These are phyloP conservation scores for Cartodere bifasciata DNA, from an alignment of 2,888 invertebrate genomes.

Conservation along the genomic window DNA sequence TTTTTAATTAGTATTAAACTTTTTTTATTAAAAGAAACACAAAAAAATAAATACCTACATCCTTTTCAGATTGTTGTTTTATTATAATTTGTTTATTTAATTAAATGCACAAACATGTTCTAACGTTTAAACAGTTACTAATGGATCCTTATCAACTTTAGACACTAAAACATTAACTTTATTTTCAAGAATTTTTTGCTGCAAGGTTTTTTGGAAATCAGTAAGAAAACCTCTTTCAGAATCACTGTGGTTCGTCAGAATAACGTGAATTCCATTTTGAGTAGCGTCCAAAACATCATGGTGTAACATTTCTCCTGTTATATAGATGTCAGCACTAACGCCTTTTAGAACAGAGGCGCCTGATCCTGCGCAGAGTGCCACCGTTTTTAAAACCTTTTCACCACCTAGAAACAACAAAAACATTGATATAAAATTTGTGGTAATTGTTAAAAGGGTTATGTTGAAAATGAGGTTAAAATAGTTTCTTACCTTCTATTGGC, in stretches of 20 bases:
- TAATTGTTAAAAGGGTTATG: too few relatives aligned
- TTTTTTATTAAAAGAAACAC: too few relatives aligned
- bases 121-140: constrained; percentile 47
- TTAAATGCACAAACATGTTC: not conserved
- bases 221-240: constrained; percentile 81
- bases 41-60: too few relatives aligned
- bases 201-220: constrained; percentile 38
- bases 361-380: constrained; percentile 86
- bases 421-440: too few relatives aligned
- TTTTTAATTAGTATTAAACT: too few relatives aligned
- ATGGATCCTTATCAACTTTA: constrained; percentile 61
- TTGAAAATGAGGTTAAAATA: too few relatives aligned
- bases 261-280: constrained; percentile 65
- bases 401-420: constrained; percentile 2
- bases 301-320: constrained; percentile 92
- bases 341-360: constrained; percentile 66
- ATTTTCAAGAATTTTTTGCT: constrained; percentile 25
- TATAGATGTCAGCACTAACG: constrained; percentile 61
- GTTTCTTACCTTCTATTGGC: too few relatives aligned
- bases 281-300: constrained; percentile 83
- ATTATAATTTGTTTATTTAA: too few relatives aligned
- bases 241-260: constrained; percentile 87
- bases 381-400: constrained; percentile 30
- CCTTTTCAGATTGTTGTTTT: too few relatives aligned
- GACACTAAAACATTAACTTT: constrained; percentile 56